Conservation (phyloP, 1,140 invertebrate species). For the Aphelinus atriplicis region DNA sequence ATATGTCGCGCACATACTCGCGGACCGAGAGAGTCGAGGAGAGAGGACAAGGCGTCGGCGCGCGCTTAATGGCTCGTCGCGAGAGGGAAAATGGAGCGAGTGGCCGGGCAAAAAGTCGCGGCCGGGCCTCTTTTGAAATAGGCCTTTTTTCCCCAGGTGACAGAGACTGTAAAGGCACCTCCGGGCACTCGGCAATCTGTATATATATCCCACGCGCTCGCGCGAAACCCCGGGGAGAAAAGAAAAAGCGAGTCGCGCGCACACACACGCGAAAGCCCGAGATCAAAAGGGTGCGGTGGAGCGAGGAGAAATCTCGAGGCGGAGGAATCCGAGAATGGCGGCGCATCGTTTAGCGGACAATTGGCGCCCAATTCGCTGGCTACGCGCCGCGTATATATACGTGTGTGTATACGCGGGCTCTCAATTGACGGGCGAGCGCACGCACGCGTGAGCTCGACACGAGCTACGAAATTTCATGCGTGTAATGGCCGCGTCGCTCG, state of each 20-base stretch:
- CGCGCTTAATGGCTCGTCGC: slow-evolving; percentile 18
- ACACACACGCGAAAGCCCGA: slow-evolving; percentile 20
- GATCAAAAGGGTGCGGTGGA: slow-evolving; percentile 38
- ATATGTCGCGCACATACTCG: too few relatives aligned
- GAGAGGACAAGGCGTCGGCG: not conserved
- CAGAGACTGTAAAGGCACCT: slow-evolving; percentile 19
- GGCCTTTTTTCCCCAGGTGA: slow-evolving; percentile 31
- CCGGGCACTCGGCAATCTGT: not conserved
- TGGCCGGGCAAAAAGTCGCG: not conserved
- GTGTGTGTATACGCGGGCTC: not conserved
- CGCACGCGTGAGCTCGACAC: not conserved
- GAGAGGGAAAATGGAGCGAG: slow-evolving; percentile 10
- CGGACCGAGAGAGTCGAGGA: too few relatives aligned
- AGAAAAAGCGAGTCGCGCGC: not conserved
- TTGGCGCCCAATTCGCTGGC: slow-evolving; percentile 2
- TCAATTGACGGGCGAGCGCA: slow-evolving; percentile 8
- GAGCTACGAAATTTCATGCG: too few relatives aligned
- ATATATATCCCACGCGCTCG: too few relatives aligned
- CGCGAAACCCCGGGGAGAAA: not conserved
- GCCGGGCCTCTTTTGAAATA: slow-evolving; percentile 8
- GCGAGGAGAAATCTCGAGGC: not conserved
- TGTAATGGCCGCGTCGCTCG: too few relatives aligned
- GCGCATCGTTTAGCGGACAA: slow-evolving; percentile 35
- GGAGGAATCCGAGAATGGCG: slow-evolving; percentile 28
- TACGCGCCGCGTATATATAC: slow-evolving; percentile 12